A percentile compares a stretch with the other conserved stretches of the same genome.
These are phyloP conservation scores for Sebastes hopkinsi DNA, from an alignment of 2,797 vertebrate species.

Conservation along the genomic window DNA sequence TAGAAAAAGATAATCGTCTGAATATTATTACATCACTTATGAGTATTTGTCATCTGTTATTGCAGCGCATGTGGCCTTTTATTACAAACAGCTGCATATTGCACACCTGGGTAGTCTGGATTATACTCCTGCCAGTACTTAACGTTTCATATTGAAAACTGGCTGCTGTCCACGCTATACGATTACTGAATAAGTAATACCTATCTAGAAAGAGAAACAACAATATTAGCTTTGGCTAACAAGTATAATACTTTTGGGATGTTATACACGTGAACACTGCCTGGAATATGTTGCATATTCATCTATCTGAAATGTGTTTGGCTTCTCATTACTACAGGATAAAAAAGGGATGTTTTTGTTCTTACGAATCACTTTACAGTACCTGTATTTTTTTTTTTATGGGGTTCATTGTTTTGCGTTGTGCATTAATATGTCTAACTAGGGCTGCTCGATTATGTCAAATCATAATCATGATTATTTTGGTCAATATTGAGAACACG, in stretches of 20 bases:
- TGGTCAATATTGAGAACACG: no score
- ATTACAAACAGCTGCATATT: conserved; percentile 63
- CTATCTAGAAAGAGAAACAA: conserved; percentile 19
- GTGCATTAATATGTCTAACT: neutral
- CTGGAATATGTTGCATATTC: neutral
- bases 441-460: no score
- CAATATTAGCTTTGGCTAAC: conserved; percentile 30
- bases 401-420: neutral
- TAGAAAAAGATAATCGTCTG: neutral
- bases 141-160: conserved; percentile 35
- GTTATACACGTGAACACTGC: neutral
- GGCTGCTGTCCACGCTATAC: conserved; percentile 26
- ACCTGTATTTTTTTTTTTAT: neutral
- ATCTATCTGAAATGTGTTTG: neutral
- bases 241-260: conserved; percentile 2
- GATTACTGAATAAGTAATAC: conserved; percentile 29
- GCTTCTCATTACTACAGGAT: neutral
- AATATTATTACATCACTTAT: conserved; percentile 29
- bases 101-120: conserved; percentile 49
- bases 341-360: neutral
- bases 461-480: no score
- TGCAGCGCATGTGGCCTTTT: conserved; percentile 48
- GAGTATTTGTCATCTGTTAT: conserved; percentile 44
- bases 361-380: neutral
- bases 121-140: conserved; percentile 39